Evolutionary conservation across 2,888 invertebrate genomes (phyloP), one percentile per base, ranked within the genome.

Genomic region (Plagodis dolabraria): DNA sequence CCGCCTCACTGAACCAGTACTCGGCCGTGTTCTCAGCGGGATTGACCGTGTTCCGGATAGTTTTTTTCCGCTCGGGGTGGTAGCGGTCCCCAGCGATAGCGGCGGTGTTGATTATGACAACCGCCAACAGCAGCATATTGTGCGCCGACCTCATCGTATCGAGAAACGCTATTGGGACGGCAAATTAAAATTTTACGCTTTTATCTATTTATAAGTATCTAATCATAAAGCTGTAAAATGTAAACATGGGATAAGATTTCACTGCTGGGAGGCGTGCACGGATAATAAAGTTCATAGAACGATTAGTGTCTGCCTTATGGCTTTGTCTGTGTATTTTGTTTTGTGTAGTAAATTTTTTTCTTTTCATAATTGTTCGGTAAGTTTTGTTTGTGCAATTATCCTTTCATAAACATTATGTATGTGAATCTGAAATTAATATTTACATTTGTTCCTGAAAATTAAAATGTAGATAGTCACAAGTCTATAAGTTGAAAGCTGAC

Each of bases 1-100:
- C 63, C 12, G 72, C 71, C 54, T 74, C 68, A 6, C 6, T 0
- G 61, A 68, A 68, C 71, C 71, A 72, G 63, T 58, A 58, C 47
- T 57, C 35, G 0, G 70, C 63, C 12, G 63, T 51, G 49, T 34
- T 47, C 56, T 70, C 70, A 45, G 53, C 59, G 10, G 52, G 43
- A 49, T 56, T 53, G 8, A 44, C 49, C 8, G 35, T 44, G 48
- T 38, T 7, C 8, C 36, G 38, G 40, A 10, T 10, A 38, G 36
- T 5, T 7, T 0, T n/a, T 5, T 5, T 7, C 0, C 43, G 53
- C 11, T 33, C 43, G 5, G 58, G 57, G 47, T 63, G 64, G 57
- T 68, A 66, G 11, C 53, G 66, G 53, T 67, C 67, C 12, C 48
- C 62, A 49, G 47, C 52, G n/a, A 49, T 57, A 34, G 46, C 57